Conservation (phyloP, 2,113 vertebrate genomes). For the Cephalopterus ornatus region DNA sequence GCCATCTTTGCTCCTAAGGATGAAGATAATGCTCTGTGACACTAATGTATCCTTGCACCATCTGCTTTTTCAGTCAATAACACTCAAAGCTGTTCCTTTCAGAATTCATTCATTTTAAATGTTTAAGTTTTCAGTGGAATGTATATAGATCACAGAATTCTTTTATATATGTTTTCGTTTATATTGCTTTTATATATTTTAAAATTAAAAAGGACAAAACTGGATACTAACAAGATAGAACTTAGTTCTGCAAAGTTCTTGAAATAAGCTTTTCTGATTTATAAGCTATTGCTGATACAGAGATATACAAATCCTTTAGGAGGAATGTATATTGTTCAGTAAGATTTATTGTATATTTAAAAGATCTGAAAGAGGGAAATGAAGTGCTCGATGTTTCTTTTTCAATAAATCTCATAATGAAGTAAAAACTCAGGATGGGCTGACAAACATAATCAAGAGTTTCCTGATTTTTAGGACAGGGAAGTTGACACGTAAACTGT, state of each 20-base stretch:
- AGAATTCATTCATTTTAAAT: conserved; percentile 45
- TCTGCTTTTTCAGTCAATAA: conserved; percentile 67
- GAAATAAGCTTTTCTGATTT: neutral
- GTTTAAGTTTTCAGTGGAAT: conserved; percentile 1
- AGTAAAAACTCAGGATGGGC: conserved; percentile 31
- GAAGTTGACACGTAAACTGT: conserved; percentile 40
- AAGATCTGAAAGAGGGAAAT: neutral
- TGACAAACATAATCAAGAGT: conserved; percentile 51
- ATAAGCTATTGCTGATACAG: neutral
- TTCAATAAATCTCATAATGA: conserved; percentile 16
- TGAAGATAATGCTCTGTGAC: conserved; percentile 59
- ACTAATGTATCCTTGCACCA: conserved; percentile 62
- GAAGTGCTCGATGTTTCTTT: neutral
- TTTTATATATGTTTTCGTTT: neutral
- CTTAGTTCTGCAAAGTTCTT: neutral
- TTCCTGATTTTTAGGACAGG: neutral
- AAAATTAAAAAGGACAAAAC: neutral
- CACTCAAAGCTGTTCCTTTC: conserved; percentile 49
- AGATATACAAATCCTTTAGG: neutral
- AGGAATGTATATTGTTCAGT: neutral
- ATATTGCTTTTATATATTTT: neutral
- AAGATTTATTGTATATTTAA: neutral
- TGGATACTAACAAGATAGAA: neutral
- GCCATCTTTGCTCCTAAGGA: conserved; percentile 8
- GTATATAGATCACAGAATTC: neutral